These are phyloP conservation scores for Microcebus lehilahytsara DNA, from an alignment of 2,113 vertebrate species.

Conservation along the genomic window DNA sequence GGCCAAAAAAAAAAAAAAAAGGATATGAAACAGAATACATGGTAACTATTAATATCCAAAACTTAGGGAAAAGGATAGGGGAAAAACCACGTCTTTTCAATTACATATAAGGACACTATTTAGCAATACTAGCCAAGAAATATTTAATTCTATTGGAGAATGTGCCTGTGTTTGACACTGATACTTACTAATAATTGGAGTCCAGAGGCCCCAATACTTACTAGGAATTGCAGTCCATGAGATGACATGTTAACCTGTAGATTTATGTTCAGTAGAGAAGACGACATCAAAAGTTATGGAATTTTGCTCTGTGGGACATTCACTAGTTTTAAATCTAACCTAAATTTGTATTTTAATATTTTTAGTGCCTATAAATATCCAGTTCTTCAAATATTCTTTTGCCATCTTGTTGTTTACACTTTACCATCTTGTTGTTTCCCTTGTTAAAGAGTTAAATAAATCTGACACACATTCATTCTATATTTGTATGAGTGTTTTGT, in stretches of 20 bases:
- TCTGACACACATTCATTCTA: background rate
- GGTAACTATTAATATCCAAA: background rate
- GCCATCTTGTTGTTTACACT: background rate
- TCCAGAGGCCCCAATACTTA: background rate
- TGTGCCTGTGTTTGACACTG: background rate
- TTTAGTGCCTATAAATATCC: slow-evolving; percentile 6
- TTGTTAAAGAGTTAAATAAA: slow-evolving; percentile 7
- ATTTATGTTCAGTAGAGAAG: background rate
- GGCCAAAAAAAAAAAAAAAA: background rate
- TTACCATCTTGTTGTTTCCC: background rate
- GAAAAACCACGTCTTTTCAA: background rate
- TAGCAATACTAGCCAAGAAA: background rate
- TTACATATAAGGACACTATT: background rate
- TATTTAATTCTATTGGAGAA: background rate
- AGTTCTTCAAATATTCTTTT: slow-evolving; percentile 29
- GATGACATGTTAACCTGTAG: background rate
- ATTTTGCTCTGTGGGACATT: background rate
- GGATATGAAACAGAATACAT: background rate
- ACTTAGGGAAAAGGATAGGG: background rate
- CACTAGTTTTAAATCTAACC: background rate
- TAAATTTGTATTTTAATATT: slow-evolving; percentile 31
- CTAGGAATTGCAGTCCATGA: background rate
- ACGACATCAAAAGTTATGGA: background rate
- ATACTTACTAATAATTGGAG: background rate
- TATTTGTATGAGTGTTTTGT: background rate